These are phyloP conservation scores for Calameuta pallipes DNA, from an alignment of 2,888 invertebrate species.

Conservation along the genomic window DNA sequence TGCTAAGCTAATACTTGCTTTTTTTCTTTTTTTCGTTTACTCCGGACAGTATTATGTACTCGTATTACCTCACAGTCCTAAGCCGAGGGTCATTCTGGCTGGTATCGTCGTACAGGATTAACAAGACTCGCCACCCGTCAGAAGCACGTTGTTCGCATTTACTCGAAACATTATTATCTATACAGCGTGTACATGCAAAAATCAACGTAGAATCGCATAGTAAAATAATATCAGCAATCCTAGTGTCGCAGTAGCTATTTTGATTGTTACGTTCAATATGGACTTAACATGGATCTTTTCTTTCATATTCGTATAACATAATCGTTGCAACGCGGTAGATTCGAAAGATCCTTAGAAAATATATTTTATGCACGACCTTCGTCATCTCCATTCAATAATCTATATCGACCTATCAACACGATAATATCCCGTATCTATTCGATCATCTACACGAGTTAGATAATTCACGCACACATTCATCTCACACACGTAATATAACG, in stretches of 20 bases:
- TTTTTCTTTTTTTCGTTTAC: conserved; percentile 9
- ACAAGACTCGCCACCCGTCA: not conserved
- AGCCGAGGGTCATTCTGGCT: conserved; percentile 3
- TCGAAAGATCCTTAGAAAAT: not conserved
- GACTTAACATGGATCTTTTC: not conserved
- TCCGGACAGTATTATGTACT: not conserved
- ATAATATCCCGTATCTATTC: not conserved
- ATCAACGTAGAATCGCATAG: not conserved
- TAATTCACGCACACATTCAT: not conserved
- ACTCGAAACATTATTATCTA: conserved; percentile 29
- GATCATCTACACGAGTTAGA: not conserved
- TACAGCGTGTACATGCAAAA: conserved; percentile 22
- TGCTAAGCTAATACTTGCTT: conserved; percentile 11
- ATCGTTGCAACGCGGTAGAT: not conserved
- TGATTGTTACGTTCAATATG: not conserved
- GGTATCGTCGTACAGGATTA: not conserved
- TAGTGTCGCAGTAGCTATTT: not conserved
- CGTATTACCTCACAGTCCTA: not conserved
- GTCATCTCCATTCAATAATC: not conserved
- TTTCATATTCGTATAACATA: not conserved
- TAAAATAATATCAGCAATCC: not conserved
- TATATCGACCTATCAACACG: not conserved
- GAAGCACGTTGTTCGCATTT: not conserved
- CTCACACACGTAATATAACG: not conserved
- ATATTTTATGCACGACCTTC: not conserved